Conservation (phyloP, 1,140 invertebrate species). For the Mactra quadrangularis region DNA sequence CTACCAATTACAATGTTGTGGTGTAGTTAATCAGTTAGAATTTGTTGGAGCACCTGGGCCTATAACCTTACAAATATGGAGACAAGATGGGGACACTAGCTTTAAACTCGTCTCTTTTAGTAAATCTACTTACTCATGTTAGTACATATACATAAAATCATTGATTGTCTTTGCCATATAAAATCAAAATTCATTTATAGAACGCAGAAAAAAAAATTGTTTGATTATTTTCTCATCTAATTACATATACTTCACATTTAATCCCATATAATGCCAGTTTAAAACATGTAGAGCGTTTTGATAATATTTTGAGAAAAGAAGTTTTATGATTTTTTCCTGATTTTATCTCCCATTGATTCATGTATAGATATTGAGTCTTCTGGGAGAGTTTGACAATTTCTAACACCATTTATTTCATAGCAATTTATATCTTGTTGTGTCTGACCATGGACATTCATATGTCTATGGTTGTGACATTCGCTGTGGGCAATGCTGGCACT, state of each 20-base stretch:
- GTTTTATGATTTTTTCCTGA: no score
- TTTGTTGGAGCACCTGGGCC: not conserved
- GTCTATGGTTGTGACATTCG: no score
- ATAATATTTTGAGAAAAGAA: no score
- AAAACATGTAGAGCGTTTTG: no score
- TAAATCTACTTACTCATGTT: not conserved
- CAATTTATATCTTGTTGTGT: no score
- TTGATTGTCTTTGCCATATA: not conserved
- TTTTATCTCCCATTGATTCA: no score
- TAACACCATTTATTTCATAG: no score
- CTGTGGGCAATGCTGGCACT: no score
- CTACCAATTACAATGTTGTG: constrained; percentile 29
- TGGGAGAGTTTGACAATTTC: no score
- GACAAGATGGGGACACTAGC: constrained; percentile 1
- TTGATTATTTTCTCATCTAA: not conserved
- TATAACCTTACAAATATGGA: constrained; percentile 32
- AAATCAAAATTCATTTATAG: not conserved
- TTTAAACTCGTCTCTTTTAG: not conserved
- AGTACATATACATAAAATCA: not conserved
- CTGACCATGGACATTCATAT: no score
- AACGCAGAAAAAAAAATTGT: not conserved
- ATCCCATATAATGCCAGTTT: no score
- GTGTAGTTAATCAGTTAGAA: constrained; percentile 10
- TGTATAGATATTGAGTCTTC: no score
- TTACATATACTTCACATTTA: not conserved